Percentiles rank a stretch among this genome's conserved stretches.
phyloP scores from a whole-genome alignment of 1,140 invertebrate genomes.

The Trichomalopsis sarcophagae region DNA sequence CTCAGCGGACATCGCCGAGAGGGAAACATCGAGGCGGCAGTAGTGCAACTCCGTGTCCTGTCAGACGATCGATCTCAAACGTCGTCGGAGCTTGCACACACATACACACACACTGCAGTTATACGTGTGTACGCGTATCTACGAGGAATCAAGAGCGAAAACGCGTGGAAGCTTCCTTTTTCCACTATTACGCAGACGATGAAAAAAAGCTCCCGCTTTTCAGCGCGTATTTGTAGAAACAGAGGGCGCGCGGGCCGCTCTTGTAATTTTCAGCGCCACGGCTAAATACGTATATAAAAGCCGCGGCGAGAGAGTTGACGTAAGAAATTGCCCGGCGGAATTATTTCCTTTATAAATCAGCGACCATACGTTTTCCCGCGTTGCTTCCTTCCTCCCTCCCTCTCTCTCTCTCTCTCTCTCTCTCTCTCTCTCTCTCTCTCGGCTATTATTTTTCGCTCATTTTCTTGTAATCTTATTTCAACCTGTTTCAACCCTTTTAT shows the following conservation, averaged over 20 bases:
- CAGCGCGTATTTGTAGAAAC: background rate
- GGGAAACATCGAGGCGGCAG: slow-evolving; percentile 3
- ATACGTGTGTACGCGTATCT: no score
- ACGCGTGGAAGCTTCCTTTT: background rate
- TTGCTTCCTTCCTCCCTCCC: background rate
- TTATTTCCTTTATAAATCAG: slow-evolving; percentile 57
- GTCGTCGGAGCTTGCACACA: background rate
- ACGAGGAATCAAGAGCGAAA: background rate
- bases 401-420: background rate
- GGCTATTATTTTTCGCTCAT: slow-evolving; percentile 39
- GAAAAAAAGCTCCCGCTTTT: background rate
- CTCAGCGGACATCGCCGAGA: background rate
- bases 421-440: background rate
- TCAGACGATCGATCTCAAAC: background rate
- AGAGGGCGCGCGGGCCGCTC: background rate
- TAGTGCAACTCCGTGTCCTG: slow-evolving; percentile 43
- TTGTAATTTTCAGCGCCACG: background rate
- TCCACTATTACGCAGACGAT: no score
- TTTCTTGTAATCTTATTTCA: slow-evolving; percentile 40
- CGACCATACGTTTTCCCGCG: slow-evolving; percentile 49
- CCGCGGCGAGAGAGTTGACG: slow-evolving; percentile 12
- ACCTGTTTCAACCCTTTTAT: background rate
- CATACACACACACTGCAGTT: background rate
- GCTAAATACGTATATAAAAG: slow-evolving; percentile 5
- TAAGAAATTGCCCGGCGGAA: slow-evolving; percentile 52